Evolutionary conservation across 1,140 invertebrate genomes (phyloP).

Genomic region (Anagrus nilaparvatae): DNA sequence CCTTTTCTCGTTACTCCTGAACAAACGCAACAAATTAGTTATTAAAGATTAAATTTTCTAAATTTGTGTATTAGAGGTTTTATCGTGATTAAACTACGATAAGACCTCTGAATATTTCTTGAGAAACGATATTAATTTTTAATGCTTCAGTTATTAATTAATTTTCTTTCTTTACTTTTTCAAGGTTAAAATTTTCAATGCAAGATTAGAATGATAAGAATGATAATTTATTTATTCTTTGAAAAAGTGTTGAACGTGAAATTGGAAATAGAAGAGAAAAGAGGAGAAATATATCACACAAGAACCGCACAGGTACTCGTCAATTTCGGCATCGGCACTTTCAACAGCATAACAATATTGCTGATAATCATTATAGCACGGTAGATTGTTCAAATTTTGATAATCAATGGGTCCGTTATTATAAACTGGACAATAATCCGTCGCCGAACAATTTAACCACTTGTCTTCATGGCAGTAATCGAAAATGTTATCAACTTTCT

Average conservation of each 20-base stretch:
- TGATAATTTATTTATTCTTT: too few relatives aligned
- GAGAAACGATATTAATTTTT: not conserved
- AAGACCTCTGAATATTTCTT: not conserved
- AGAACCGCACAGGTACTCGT: conserved; percentile 34
- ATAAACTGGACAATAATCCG: conserved; percentile 25
- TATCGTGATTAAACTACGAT: too few relatives aligned
- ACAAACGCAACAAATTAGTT: conserved; percentile 32
- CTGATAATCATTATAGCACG: conserved; percentile 2
- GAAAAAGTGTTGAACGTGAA: too few relatives aligned
- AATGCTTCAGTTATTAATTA: not conserved
- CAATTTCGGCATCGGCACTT: conserved; percentile 22
- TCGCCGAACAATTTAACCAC: conserved; percentile 29
- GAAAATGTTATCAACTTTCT: conserved; percentile 13
- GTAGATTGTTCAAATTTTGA: too few relatives aligned
- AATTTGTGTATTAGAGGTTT: not conserved
- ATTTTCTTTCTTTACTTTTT: not conserved
- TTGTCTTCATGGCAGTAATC: conserved; percentile 26
- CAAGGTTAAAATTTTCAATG: not conserved
- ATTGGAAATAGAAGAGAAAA: not conserved
- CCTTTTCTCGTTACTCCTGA: conserved; percentile 90
- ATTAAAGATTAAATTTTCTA: conserved; percentile 1
- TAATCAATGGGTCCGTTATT: too few relatives aligned
- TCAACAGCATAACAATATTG: conserved; percentile 2
- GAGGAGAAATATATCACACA: too few relatives aligned
- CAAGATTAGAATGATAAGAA: too few relatives aligned